Base-by-base conservation (phyloP, 1,140 invertebrate genomes). In the Zaprionus nigranus region DNA sequence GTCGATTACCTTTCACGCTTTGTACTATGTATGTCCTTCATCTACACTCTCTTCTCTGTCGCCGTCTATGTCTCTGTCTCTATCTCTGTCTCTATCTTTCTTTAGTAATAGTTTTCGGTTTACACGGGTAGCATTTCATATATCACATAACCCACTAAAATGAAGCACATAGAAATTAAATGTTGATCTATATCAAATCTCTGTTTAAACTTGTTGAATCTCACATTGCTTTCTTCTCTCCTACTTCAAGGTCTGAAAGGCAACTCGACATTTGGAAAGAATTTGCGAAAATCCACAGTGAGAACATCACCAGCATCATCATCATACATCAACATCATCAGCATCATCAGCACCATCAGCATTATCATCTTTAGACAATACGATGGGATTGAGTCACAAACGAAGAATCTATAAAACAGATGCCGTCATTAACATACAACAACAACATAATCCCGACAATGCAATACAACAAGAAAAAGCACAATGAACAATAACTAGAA, bases 191-290 rank as follows among this genome's bases (percentile, higher is more conserved):
- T 51, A 51, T 12, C 11, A 3, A 51, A 22, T 13, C 11, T 51
- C 20, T 13, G 12, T 3, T 6, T 12, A 13, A 51, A 49, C 17
- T 6, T 40, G 1, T n/a, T 7, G n/a, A 40, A 46, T 17, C n/a
- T 46, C 40, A 46, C n/a, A 20, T 17, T 9, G 13, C 30, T 53
- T 69, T 30, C 30, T 17, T 57, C 15, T 36, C 15, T 40, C 26
- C 54, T 72, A 62, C 24, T 83, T 78, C 1, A 72, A 91, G 86
- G 90, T 92, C 43, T 91, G 68, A 91, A 76, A 59, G 73, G 74
- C 75, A 91, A 62, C 58, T 83, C 91, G 30, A 92, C 91, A 38
- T 91, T 92, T 81, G 91, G 91, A 70, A 92, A 92, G 62, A 91
- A 88, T 63, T 75, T 92, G 68, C 80, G 80, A 74, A 85, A 86